Conservation (phyloP, 2,797 vertebrate species). For the Eulemur coronatus region DNA sequence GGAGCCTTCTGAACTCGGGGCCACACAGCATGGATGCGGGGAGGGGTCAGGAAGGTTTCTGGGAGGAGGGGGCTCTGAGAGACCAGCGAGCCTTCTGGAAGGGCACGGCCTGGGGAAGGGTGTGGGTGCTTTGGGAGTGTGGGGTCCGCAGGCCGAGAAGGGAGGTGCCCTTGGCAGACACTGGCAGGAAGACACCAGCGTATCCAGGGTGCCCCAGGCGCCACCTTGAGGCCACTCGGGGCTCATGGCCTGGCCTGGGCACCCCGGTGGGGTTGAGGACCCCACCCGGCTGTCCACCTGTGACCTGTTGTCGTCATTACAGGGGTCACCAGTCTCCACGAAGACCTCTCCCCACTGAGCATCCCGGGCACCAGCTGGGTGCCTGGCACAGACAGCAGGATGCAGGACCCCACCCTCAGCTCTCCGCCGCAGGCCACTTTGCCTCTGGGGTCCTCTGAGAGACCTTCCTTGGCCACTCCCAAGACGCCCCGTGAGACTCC, state of each 20-base stretch:
- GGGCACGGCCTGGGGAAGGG: background rate
- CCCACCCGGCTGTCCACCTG: background rate
- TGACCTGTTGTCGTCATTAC: background rate
- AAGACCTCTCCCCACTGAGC: background rate
- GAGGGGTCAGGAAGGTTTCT: background rate
- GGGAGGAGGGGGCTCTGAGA: background rate
- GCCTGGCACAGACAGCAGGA: background rate
- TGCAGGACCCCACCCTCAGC: rapidly evolving
- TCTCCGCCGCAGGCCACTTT: background rate
- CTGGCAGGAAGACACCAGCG: background rate
- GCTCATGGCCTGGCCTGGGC: background rate
- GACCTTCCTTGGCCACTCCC: background rate
- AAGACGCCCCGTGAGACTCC: background rate
- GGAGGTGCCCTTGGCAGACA: too few relatives aligned
- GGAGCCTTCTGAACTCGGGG: background rate
- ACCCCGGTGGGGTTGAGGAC: background rate
- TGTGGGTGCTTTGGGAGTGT: background rate
- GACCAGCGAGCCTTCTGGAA: background rate
- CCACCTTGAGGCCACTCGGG: background rate
- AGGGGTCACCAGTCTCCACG: background rate
- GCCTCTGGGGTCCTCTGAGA: background rate
- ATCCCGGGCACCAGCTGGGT: background rate
- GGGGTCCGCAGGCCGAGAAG: background rate
- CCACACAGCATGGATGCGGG: background rate
- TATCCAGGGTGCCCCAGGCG: background rate